Conservation (phyloP, 2,797 vertebrate species). For the Enteromius mattozi region DNA sequence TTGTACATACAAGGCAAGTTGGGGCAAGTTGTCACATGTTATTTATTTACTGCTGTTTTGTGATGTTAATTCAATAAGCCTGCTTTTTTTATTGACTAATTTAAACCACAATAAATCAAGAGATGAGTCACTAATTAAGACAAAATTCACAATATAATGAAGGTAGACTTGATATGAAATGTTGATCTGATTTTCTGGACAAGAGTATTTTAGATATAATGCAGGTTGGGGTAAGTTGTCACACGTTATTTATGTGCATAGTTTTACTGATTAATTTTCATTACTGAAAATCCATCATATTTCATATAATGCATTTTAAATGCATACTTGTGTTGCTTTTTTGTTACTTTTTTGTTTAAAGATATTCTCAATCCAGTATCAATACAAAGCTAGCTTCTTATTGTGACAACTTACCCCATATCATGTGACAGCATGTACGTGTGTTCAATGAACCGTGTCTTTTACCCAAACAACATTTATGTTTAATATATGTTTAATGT, state of each 20-base stretch:
- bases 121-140: not conserved
- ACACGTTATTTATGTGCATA: not conserved
- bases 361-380: not conserved
- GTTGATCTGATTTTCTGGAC: not conserved
- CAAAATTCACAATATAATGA: not conserved
- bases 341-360: not conserved
- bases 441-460: not conserved
- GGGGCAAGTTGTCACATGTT: not conserved
- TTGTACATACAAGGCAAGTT: not conserved
- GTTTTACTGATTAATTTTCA: not conserved
- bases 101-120: not conserved
- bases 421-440: not conserved
- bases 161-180: not conserved
- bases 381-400: not conserved
- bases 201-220: not conserved
- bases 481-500: not conserved
- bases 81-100: not conserved
- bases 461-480: not conserved
- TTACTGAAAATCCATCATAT: not conserved
- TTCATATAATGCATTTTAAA: not conserved
- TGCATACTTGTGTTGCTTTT: not conserved
- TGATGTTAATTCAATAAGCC: not conserved
- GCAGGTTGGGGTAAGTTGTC: not conserved
- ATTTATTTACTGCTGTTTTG: not conserved
- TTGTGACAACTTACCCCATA: not conserved